Base-by-base conservation (phyloP, 2,888 invertebrate genomes). In the Cryptus armator region DNA sequence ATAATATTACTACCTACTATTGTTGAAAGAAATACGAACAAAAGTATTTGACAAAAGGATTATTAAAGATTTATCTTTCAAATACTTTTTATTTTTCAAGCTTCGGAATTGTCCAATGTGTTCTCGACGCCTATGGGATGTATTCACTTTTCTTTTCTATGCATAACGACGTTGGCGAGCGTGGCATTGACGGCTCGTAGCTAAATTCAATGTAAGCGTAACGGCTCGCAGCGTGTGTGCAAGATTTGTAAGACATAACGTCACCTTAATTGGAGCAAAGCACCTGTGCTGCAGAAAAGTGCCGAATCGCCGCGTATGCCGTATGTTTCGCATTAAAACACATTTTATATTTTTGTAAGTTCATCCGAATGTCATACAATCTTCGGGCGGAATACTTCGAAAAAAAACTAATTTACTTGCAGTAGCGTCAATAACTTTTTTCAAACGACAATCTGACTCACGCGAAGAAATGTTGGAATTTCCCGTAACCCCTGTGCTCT, bases 221-320 rank as follows among this genome's bases (percentile, higher is more conserved):
- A 59, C 43, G 19, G 43, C 68, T 14, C 12, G n/a, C 3, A 70
- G 62, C 32, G 29, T 53, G 66, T 59, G 80, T 72, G 84, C 76
- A 85, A 84, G 46, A 24, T 77, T 70, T 46, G 12, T 56, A 1
- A 10, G n/a, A 64, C 32, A 70, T 85, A 81, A 85, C 84, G 78
- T 81, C 84, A 81, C 81, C 70, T 81, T 75, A 75, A 85, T 77
- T 78, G 53, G 67, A 12, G 5, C 16, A 24, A 66, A 76, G 53
- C 48, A 67, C 62, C 67, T 67, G 82, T 24, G n/a, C 10, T 66
- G 44, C 7, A 4, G 19, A 64, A 32, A 53, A 51, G 37, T 51
- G 74, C 32, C 19, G 14, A 43, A 29, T 32, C 72, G 62, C 24
- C 32, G 64, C 70, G 48, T 75, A 62, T 62, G 59, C 76, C 82